Base-by-base conservation (phyloP, 2,888 invertebrate species). In the Cordilura impudica region DNA sequence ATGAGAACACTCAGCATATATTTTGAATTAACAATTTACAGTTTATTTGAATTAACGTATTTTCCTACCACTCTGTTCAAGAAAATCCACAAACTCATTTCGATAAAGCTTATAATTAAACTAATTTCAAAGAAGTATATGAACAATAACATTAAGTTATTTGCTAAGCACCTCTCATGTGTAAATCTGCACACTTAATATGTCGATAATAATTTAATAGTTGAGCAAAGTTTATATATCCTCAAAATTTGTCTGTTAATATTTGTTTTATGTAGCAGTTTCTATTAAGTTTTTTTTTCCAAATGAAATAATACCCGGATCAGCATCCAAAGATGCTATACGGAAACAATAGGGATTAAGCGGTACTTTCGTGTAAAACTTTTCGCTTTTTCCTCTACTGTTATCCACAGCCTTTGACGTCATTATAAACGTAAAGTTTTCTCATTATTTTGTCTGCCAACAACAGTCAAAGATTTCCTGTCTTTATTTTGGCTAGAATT, bases 401-500 rank as follows among this genome's bases (percentile, higher is more conserved):
- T 63, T 8, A 6, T 80, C 65, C 2, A 58, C 18, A 0, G 74
- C 74, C 0, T 7, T 66, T 58, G 47, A 2, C 74, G 12, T 19
- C 35, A 0, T 8, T 26, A 3, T 6, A 26, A 0, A 8, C n/a
- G 0, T 8, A 74, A n/a, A n/a, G 43, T 10, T 18, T 29, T 8
- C 69, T 45, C n/a, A 67, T 78, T 16, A 7, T 53, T 1, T 14
- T 35, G 5, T 83, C 72, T 53, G 78, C 65, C 26, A 8, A 61
- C 1, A n/a, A 70, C n/a, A 19, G 78, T 78, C 0, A 78, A 78
- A 0, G 66, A 70, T 43, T 39, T 80, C 1, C n/a, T 83, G 53
- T n/a, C 74, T 5, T 81, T 80, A 1, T 75, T 75, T 26, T 71
- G 79, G 53, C 81, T 82, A 31, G 35, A 43, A 1, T 2, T 77